Percentiles rank a stretch among this genome's conserved stretches.
These are phyloP conservation scores for Epinotia ramella DNA, from an alignment of 2,888 invertebrate genomes.

Conservation along the genomic window DNA sequence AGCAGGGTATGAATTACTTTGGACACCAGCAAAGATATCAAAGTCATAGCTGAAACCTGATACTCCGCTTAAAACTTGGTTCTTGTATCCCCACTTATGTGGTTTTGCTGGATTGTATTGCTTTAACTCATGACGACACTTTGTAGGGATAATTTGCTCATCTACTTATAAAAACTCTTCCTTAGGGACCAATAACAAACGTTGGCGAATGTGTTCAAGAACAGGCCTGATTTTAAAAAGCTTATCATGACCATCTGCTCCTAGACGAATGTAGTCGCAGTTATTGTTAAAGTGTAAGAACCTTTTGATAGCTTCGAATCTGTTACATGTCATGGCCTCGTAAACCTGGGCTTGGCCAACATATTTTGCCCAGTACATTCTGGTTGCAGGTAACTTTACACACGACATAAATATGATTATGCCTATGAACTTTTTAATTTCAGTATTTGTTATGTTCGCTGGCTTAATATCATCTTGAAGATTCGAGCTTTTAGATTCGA, in stretches of 20 bases:
- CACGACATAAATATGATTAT: constrained; percentile 13
- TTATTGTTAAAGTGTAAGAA: constrained; percentile 39
- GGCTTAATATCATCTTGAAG: constrained; percentile 47
- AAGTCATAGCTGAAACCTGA: no score
- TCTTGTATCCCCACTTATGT: no score
- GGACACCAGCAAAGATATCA: no score
- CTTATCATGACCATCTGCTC: constrained; percentile 50
- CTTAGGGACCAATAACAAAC: no score
- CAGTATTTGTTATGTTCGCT: constrained; percentile 43
- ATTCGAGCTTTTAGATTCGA: constrained; percentile 50
- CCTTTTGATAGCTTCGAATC: constrained; percentile 49
- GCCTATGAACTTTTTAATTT: constrained; percentile 15
- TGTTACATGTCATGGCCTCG: constrained; percentile 48
- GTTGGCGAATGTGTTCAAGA: neutral
- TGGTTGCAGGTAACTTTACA: constrained; percentile 18
- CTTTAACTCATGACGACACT: no score
- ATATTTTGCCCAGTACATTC: constrained; percentile 29
- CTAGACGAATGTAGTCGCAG: constrained; percentile 18
- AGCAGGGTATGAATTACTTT: no score
- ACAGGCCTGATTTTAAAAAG: constrained; percentile 52
- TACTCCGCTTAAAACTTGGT: no score
- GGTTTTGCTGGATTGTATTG: no score
- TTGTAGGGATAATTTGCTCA: no score
- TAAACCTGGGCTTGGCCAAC: constrained; percentile 27
- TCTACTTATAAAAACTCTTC: no score